Base-by-base conservation (phyloP, 2,113 vertebrate genomes). In the Clarias gariepinus region DNA sequence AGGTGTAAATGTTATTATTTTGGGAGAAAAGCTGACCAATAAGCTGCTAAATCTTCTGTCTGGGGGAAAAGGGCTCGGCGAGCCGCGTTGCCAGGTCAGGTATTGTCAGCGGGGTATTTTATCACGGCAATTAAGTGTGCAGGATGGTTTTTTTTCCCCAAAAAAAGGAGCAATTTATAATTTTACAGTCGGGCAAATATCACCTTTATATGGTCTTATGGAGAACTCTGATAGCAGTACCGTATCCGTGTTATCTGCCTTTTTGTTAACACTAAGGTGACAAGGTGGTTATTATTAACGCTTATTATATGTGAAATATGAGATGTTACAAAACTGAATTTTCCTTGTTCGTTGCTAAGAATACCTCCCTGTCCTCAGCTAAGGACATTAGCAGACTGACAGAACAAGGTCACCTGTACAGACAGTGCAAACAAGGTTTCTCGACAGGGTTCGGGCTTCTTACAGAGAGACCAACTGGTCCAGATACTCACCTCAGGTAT, bases 41-140 rank as follows among this genome's bases (percentile, higher is more conserved):
- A 69, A 15, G 28, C 28, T 69, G 66, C 10, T 30, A 33, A 16
- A 5, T 30, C 18, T 33, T 4, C 28, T 16, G 11, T 69, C 28
- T 5, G 66, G 66, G 13, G 3, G 5, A 69, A 15, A 69, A 47
- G 7, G 47, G 6, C 47, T 47, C 47, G 47, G 19, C 30, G n/a
- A 16, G 28, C 66, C 2, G 30, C 13, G 28, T 28, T 18, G 15
- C 66, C 66, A 33, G 66, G 66, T 69, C 66, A 69, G 13, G 33
- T 1, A 33, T 16, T 1, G 12, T 69, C 33, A 9, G 68, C 30
- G 16, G n/a, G 18, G 68, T 33, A 8, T 71, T 36, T 36, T 71
- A 71, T 71, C 68, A 71, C 19, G 30, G 68, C 68, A 71, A 71
- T 71, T 71, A 71, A 71, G 4, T 71, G 30, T 71, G 68, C 28